Conservation (phyloP, 2,888 invertebrate species). For the Tenodera sinensis region DNA sequence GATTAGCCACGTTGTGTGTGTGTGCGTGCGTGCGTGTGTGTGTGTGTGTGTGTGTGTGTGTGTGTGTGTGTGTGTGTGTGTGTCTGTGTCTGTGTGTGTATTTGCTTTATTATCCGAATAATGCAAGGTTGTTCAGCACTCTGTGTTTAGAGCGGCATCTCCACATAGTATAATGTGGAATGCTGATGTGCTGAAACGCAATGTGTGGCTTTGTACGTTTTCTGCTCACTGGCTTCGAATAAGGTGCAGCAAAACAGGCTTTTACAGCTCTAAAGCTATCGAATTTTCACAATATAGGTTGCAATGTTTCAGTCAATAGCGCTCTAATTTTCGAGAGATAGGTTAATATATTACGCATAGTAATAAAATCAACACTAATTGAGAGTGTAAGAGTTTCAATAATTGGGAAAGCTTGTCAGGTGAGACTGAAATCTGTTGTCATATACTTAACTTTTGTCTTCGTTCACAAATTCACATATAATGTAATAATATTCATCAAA, state of each 20-base stretch:
- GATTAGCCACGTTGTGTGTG: not conserved
- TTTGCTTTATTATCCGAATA: not conserved
- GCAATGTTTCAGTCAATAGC: no score
- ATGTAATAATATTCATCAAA: no score
- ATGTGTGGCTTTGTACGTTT: not conserved
- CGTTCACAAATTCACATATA: no score
- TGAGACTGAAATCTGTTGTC: no score
- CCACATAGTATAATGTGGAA: not conserved
- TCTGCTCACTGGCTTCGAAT: not conserved
- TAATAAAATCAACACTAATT: no score
- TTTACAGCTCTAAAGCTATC: not conserved
- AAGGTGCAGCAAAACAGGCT: not conserved
- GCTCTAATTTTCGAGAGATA: no score
- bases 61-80: not conserved
- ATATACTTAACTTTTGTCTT: no score
- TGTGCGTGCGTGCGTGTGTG: no score
- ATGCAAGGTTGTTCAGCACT: not conserved
- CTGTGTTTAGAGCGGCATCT: not conserved
- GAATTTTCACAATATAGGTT: no score
- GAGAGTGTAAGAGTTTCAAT: no score
- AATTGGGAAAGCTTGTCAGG: no score
- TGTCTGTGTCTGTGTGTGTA: not conserved
- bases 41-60: not conserved
- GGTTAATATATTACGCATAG: no score
- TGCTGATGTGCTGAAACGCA: not conserved